Evolutionary conservation across 2,888 invertebrate genomes (phyloP).

Genomic region (Dryomyza anilis): DNA sequence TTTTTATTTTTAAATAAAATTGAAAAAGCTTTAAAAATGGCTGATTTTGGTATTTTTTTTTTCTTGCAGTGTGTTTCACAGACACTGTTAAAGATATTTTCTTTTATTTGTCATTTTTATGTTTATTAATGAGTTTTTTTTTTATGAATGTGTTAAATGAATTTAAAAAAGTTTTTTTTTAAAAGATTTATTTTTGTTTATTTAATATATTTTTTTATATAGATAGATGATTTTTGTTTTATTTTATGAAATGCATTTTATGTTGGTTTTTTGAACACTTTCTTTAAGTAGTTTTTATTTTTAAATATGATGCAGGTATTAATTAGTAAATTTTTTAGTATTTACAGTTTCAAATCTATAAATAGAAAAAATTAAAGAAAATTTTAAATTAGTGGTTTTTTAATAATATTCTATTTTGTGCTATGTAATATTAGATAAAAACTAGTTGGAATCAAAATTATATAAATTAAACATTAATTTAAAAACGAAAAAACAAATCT

Average conservation of each 20-base stretch:
- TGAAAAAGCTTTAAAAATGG: conserved; percentile 5
- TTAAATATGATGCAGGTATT: no score
- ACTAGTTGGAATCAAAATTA: no score
- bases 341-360: conserved; percentile 17
- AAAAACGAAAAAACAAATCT: no score
- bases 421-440: neutral
- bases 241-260: neutral
- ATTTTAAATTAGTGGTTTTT: neutral
- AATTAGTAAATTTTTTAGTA: neutral
- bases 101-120: conserved; percentile 10
- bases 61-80: neutral
- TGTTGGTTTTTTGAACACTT: neutral
- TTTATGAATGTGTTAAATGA: neutral
- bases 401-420: neutral
- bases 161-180: neutral
- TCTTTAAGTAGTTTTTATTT: neutral
- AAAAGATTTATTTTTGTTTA: neutral
- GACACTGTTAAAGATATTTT: conserved; percentile 15
- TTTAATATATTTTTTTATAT: neutral
- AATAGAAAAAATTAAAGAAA: conserved; percentile 14
- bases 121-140: neutral
- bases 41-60: neutral
- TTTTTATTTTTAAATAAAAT: neutral
- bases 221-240: neutral
- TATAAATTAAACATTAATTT: no score